Percentiles rank a stretch among this genome's conserved stretches.
These are phyloP conservation scores for Phainopepla nitens DNA, from an alignment of 2,113 vertebrate genomes.

Conservation along the genomic window DNA sequence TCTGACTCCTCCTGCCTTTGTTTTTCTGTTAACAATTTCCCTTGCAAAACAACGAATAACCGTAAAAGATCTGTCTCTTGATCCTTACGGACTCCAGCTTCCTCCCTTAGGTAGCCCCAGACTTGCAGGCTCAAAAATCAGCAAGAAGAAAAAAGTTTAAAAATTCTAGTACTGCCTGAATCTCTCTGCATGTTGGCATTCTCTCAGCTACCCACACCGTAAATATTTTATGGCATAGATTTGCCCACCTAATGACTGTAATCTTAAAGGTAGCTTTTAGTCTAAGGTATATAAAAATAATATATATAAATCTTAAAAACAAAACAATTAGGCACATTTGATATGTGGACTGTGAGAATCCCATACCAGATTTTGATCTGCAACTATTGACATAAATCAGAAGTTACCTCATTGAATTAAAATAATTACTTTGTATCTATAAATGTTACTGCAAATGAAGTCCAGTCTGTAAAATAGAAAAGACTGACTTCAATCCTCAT, in stretches of 20 bases:
- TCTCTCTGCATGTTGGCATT: neutral
- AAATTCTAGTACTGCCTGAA: neutral
- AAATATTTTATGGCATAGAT: neutral
- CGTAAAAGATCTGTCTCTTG: neutral
- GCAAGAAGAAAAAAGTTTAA: neutral
- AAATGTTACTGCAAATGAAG: neutral
- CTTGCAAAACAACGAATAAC: neutral
- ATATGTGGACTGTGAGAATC: neutral
- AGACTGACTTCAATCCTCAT: neutral
- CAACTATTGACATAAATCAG: neutral
- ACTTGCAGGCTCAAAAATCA: neutral
- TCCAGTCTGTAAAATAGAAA: neutral
- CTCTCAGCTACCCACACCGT: neutral
- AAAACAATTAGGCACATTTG: neutral
- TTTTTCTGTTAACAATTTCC: neutral
- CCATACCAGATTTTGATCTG: neutral
- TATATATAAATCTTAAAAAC: neutral
- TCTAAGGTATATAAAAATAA: neutral
- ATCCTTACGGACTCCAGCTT: neutral
- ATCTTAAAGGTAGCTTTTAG: neutral
- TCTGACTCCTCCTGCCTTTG: neutral
- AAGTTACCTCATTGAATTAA: neutral
- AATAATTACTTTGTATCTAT: neutral
- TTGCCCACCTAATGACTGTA: neutral
- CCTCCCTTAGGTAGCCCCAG: neutral